Conservation (phyloP, 2,888 invertebrate genomes). For the Heteromyza rotundicornis region DNA sequence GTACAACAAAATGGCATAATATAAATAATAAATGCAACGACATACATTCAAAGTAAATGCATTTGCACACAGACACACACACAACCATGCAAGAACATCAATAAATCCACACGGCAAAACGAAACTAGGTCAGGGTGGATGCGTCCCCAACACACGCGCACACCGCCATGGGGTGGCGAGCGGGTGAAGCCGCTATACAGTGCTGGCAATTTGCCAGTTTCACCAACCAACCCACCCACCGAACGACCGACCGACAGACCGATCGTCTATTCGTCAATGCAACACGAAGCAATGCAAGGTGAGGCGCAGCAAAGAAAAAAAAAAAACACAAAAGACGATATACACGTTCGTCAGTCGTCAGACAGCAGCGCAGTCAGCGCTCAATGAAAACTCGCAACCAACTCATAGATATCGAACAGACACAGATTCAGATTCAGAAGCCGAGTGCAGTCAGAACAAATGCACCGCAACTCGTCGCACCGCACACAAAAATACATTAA, state of each 20-base stretch:
- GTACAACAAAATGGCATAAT: not conserved
- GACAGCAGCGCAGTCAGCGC: not conserved
- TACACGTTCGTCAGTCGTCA: not conserved
- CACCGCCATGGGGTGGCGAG: too few species aligned
- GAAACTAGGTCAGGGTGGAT: slow-evolving; percentile 2
- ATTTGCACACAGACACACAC: too few species aligned
- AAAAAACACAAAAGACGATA: not conserved
- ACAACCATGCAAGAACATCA: too few species aligned
- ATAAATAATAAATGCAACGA: too few species aligned
- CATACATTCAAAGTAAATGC: too few species aligned
- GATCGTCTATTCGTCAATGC: not conserved
- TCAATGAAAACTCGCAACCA: too few species aligned
- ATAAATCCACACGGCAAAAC: not conserved
- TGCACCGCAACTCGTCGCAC: not conserved
- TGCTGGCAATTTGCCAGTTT: not conserved
- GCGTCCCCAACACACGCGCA: not conserved
- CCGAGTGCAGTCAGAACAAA: not conserved
- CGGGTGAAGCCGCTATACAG: too few species aligned
- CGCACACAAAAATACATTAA: not conserved
- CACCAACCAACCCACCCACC: not conserved
- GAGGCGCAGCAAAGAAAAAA: not conserved
- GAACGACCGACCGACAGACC: not conserved
- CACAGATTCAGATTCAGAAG: not conserved
- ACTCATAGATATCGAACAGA: not conserved
- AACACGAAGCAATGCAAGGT: not conserved